Evolutionary conservation across 2,797 vertebrate genomes (phyloP), one percentile per base, ranked within the genome.

Genomic region (Eptatretus atami): DNA sequence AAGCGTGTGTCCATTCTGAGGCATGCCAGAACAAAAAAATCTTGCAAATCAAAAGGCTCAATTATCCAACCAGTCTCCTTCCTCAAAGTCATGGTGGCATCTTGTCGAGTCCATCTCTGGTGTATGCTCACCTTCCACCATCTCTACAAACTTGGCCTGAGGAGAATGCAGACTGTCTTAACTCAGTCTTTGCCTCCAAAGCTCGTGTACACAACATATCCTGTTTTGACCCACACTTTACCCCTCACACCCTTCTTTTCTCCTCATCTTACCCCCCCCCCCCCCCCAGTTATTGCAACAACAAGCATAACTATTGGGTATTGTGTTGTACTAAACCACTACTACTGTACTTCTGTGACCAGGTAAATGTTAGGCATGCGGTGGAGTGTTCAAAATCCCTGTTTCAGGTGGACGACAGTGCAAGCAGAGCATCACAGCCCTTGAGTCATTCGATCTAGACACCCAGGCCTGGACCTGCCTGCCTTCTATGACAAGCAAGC

Each of bases 361-460:
- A 65, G 57, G 55, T 68, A 14, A 13, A 60, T 65, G 66, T 65
- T 15, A 52, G 52, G 12, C 14, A 13, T 15, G 14, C 24, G 31
- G 12, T 64, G 63, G 14, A 52, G 3, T 31, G 12, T 10, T 44
- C 12, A 53, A 44, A 63, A 2, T 52, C 63, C 60, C 64, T n/a
- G 68, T 68, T 2, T 1, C 74, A 96, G 88, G 86, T 6, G 90
- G 90, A 2, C 78, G 90, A 53, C 90, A 96, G 67, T 84, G 80
- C 71, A 95, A 94, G 68, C 81, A 84, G 5, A 81, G 83, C 0
- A 73, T 96, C 68, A 86, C 80, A 2, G 81, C 80, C 67, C 88
- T 92, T 1, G 88, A 96, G 72, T 78, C 85, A 64, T 95, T 83
- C 6, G 90, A 95, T 68, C 76, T 75, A 0, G 90, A 96, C 67